phyloP scores from a whole-genome alignment of 2,113 vertebrate species.

The Fregata magnificens region DNA sequence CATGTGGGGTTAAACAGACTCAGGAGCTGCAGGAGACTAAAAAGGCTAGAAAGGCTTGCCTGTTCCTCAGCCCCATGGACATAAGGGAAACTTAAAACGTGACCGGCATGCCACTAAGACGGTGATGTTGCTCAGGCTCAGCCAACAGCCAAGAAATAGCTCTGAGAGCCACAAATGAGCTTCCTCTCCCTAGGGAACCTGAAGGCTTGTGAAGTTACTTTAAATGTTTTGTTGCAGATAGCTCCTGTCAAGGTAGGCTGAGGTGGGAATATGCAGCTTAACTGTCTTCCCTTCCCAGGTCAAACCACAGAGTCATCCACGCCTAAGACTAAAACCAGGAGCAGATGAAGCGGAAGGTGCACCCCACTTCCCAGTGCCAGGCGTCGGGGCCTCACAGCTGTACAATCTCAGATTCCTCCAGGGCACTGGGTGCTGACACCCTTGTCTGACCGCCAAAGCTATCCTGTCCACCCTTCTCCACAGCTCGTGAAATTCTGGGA shows the following conservation, averaged over 20 bases:
- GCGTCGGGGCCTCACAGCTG: neutral
- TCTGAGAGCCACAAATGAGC: neutral
- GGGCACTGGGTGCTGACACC: neutral
- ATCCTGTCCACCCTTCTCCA: neutral
- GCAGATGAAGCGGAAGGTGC: neutral
- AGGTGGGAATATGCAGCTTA: neutral
- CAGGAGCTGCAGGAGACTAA: neutral
- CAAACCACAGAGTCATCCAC: no score
- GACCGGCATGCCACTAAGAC: neutral
- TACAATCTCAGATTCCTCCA: rapidly evolving
- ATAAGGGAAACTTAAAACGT: neutral
- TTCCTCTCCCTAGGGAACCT: neutral
- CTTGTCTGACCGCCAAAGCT: neutral
- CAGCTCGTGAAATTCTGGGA: neutral
- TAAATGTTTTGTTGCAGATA: neutral
- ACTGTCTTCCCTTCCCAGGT: neutral
- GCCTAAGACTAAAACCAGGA: rapidly evolving
- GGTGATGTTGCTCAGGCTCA: neutral
- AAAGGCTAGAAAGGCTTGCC: neutral
- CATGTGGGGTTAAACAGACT: neutral
- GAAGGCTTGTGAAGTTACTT: neutral
- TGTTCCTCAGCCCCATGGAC: neutral
- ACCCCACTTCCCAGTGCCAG: neutral
- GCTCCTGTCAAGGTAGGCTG: neutral
- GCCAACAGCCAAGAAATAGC: neutral